Percentiles rank a stretch among this genome's conserved stretches.
Evolutionary conservation across 1,140 invertebrate species (phyloP).

Genomic region (Brachionus paranguensis): DNA sequence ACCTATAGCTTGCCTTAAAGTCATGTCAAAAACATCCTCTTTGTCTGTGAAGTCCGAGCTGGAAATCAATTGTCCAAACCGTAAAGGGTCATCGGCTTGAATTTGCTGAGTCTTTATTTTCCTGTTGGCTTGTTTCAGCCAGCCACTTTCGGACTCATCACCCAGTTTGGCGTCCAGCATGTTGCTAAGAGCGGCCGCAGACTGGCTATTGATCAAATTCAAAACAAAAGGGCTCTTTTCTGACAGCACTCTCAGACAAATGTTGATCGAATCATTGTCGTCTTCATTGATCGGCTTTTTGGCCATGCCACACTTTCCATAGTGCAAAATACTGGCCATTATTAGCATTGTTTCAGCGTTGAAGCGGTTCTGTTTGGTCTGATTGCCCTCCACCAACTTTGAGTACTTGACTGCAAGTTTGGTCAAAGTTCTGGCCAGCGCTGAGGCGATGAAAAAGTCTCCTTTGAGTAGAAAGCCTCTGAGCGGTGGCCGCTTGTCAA

Average conservation of each 20-base stretch:
- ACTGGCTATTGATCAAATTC: slow-evolving; percentile 70
- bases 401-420: slow-evolving; percentile 78
- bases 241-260: slow-evolving; percentile 68
- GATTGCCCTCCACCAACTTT: slow-evolving; percentile 44
- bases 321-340: slow-evolving; percentile 75
- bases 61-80: slow-evolving; percentile 73
- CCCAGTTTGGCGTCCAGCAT: slow-evolving; percentile 79
- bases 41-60: slow-evolving; percentile 62
- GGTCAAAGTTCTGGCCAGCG: slow-evolving; percentile 78
- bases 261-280: slow-evolving; percentile 80
- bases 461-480: slow-evolving; percentile 83
- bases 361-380: slow-evolving; percentile 54
- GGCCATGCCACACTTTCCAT: slow-evolving; percentile 67
- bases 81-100: slow-evolving; percentile 73
- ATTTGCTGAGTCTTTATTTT: slow-evolving; percentile 55
- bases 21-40: slow-evolving; percentile 87
- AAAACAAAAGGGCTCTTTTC: slow-evolving; percentile 66
- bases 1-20: slow-evolving; percentile 80
- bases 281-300: slow-evolving; percentile 79
- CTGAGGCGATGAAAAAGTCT: slow-evolving; percentile 90
- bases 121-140: slow-evolving; percentile 61
- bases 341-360: slow-evolving; percentile 79
- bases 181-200: slow-evolving; percentile 71
- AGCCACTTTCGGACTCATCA: neutral
- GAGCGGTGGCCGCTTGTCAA: slow-evolving; percentile 68